These are phyloP conservation scores for Zosterops japonicus DNA, from an alignment of 2,113 vertebrate genomes.

Conservation along the genomic window DNA sequence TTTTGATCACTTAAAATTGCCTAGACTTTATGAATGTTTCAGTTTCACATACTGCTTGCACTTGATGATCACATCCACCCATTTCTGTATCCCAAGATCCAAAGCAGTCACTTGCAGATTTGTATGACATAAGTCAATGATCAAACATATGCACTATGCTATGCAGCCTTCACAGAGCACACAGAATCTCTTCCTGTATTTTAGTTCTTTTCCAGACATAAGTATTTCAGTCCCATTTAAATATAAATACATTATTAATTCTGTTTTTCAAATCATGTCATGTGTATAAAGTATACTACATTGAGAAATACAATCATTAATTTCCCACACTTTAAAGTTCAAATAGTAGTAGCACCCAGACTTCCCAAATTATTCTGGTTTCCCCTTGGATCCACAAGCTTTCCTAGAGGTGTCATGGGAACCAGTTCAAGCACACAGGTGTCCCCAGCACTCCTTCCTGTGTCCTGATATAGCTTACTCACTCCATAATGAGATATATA, in stretches of 20 bases:
- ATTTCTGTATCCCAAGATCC: not conserved
- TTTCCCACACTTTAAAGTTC: not conserved
- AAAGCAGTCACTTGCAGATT: not conserved
- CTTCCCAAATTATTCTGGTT: not conserved
- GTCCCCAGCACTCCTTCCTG: not conserved
- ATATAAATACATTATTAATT: not conserved
- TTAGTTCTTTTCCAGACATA: not conserved
- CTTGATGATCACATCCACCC: too few relatives aligned
- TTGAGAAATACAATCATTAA: not conserved
- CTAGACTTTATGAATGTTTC: not conserved
- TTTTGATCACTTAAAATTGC: not conserved
- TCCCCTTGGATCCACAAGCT: not conserved
- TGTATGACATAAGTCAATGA: not conserved
- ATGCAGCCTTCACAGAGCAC: not conserved
- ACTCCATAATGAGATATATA: not conserved
- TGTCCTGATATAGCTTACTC: not conserved
- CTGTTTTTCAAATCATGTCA: not conserved
- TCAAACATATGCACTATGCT: not conserved
- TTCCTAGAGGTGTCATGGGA: not conserved
- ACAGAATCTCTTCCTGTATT: not conserved
- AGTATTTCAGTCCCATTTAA: not conserved
- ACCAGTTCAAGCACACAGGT: not conserved
- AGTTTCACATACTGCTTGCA: not conserved
- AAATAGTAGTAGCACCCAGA: not conserved
- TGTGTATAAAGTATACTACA: not conserved